Conservation (phyloP, 2,113 vertebrate genomes). For the Aspidoscelis tigris region DNA sequence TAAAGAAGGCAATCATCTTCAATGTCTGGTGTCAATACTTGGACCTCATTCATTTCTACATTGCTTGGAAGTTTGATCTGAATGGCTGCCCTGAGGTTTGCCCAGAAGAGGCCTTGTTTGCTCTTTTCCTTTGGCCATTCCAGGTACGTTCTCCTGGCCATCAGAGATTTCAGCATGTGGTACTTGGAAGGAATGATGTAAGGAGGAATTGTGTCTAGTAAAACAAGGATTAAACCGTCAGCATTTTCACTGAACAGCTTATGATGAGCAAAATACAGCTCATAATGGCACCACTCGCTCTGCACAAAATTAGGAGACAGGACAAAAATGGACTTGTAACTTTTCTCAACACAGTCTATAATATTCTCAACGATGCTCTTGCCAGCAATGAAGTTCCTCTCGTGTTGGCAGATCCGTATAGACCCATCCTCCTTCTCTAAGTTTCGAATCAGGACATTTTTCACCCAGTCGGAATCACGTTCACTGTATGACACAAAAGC, state of each 20-base stretch:
- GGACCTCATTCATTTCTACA: slow-evolving; percentile 68
- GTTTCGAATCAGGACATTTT: slow-evolving; percentile 80
- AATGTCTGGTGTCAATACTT: no score
- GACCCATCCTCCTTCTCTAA: slow-evolving; percentile 78
- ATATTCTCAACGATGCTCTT: slow-evolving; percentile 91
- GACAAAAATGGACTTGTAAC: slow-evolving; percentile 88
- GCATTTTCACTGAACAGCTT: slow-evolving; percentile 75
- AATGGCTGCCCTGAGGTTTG: slow-evolving; percentile 84
- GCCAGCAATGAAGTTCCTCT: slow-evolving; percentile 86
- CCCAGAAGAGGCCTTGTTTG: slow-evolving; percentile 88
- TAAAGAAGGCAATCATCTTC: no score
- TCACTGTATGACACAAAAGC: slow-evolving; percentile 92
- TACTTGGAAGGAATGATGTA: slow-evolving; percentile 87
- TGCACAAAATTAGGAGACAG: slow-evolving; percentile 90
- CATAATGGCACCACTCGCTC: slow-evolving; percentile 95
- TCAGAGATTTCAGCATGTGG: slow-evolving; percentile 86
- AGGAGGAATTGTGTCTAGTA: slow-evolving; percentile 87
- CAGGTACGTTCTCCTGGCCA: slow-evolving; percentile 84
- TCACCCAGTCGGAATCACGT: slow-evolving; percentile 83
- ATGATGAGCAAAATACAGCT: slow-evolving; percentile 93
- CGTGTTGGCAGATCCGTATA: slow-evolving; percentile 83
- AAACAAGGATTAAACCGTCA: slow-evolving; percentile 83
- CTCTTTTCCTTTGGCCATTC: slow-evolving; percentile 88
- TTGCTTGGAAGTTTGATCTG: slow-evolving; percentile 62
- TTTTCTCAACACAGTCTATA: slow-evolving; percentile 86